Evolutionary conservation across 30 jellyfish, hydroid and myxozoan species (phyloP).

Genomic region (Hydractinia symbiolongicarpus): DNA sequence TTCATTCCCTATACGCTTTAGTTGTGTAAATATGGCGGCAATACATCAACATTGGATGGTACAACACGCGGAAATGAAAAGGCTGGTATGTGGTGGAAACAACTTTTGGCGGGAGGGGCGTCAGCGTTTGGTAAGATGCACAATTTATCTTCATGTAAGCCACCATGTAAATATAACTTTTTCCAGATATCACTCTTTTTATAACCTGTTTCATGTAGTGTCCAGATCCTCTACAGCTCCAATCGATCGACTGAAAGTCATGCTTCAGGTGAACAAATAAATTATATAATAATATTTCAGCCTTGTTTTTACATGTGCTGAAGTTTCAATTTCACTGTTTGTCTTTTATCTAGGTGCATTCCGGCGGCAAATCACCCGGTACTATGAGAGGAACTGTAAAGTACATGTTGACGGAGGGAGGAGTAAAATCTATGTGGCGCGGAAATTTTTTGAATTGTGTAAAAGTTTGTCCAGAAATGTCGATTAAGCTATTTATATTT

Average conservation of each 20-base stretch:
- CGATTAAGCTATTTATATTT: conserved; percentile 82
- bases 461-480: conserved; percentile 92
- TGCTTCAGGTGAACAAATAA: conserved; percentile 60
- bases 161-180: too few species aligned
- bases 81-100: conserved; percentile 95
- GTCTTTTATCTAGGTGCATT: conserved; percentile 52
- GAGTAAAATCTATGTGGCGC: conserved; percentile 83
- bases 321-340: neutral
- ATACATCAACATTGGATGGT: conserved; percentile 76
- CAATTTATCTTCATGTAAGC: neutral
- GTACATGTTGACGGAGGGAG: conserved; percentile 89
- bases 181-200: neutral
- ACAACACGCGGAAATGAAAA: conserved; percentile 78
- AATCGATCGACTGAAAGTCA: conserved; percentile 76
- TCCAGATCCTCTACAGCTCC: conserved; percentile 95
- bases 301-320: neutral
- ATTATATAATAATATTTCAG: neutral
- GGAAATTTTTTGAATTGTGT: conserved; percentile 85
- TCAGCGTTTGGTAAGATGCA: conserved; percentile 79
- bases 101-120: conserved; percentile 92
- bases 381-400: too few species aligned
- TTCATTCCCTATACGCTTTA: neutral
- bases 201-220: conserved; percentile 32
- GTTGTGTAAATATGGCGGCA: conserved; percentile 86
- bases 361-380: conserved; percentile 11